phyloP scores from a whole-genome alignment of 2,888 invertebrate genomes.

The Cosmopolites sordidus region DNA sequence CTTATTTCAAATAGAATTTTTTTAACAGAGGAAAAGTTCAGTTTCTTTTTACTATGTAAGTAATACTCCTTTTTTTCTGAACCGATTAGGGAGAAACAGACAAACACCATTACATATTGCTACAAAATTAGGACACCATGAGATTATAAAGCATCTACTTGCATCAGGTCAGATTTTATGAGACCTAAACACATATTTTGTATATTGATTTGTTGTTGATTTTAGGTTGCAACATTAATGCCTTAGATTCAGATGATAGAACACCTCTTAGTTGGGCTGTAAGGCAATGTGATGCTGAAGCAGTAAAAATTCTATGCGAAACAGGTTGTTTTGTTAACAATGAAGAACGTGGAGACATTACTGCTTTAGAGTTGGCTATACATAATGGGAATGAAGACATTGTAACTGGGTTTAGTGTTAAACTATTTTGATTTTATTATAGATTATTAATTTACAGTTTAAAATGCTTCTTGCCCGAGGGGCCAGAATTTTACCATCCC shows the following conservation, averaged over 20 bases:
- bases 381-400: constrained; percentile 57
- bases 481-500: constrained; percentile 66
- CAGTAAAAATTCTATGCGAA: constrained; percentile 51
- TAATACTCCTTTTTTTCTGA: no score
- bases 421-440: neutral
- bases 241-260: constrained; percentile 48
- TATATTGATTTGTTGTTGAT: constrained; percentile 6
- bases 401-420: constrained; percentile 38
- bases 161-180: constrained; percentile 27
- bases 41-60: no score
- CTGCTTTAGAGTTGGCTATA: constrained; percentile 68
- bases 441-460: constrained; percentile 9
- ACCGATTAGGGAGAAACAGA: constrained; percentile 41
- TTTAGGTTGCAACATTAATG: constrained; percentile 60
- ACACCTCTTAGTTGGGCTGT: constrained; percentile 51
- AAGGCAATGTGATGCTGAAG: constrained; percentile 44
- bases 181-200: neutral
- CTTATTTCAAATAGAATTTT: no score
- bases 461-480: constrained; percentile 57
- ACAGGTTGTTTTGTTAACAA: constrained; percentile 62
- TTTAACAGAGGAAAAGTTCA: no score
- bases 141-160: constrained; percentile 50
- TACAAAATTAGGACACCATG: constrained; percentile 40
- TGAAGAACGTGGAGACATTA: constrained; percentile 67
- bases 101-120: constrained; percentile 48